These are phyloP conservation scores for Ceyx cyanopectus DNA, from an alignment of 2,113 vertebrate species.

Conservation along the genomic window DNA sequence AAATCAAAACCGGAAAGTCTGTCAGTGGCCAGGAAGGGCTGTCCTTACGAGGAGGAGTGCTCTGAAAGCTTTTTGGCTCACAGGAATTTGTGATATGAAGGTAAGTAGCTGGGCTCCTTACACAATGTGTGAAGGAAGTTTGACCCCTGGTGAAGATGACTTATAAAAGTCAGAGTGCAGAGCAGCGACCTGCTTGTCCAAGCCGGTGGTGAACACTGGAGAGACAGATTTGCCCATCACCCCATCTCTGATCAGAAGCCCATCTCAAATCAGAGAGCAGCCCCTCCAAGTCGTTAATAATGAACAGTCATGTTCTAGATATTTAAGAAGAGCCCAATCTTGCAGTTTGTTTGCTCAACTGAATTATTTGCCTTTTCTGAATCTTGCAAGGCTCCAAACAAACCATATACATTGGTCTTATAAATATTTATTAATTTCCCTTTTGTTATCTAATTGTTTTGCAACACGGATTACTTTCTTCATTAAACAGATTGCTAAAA, in stretches of 20 bases:
- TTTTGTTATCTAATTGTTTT: constrained; percentile 53
- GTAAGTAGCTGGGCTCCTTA: neutral
- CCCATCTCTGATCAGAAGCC: neutral
- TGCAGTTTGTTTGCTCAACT: neutral
- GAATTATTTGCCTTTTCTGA: constrained; percentile 6
- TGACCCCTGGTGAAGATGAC: neutral
- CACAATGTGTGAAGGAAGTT: accelerated
- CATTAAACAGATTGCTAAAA: constrained; percentile 43
- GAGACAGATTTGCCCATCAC: neutral
- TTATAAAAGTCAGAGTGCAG: neutral
- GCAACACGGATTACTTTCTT: constrained; percentile 42
- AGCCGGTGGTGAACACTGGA: neutral
- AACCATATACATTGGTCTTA: constrained; percentile 3
- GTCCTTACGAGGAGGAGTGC: neutral
- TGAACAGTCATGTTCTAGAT: neutral
- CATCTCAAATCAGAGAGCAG: neutral
- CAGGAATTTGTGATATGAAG: neutral
- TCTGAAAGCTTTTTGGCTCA: neutral
- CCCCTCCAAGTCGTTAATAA: neutral
- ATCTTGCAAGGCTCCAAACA: constrained; percentile 24
- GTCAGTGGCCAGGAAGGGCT: neutral
- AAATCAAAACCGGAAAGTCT: neutral
- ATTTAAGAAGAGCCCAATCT: neutral
- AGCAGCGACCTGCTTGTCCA: neutral
- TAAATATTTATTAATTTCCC: constrained; percentile 47